phyloP scores from a whole-genome alignment of 2,113 vertebrate genomes.

The Macrotus californicus region DNA sequence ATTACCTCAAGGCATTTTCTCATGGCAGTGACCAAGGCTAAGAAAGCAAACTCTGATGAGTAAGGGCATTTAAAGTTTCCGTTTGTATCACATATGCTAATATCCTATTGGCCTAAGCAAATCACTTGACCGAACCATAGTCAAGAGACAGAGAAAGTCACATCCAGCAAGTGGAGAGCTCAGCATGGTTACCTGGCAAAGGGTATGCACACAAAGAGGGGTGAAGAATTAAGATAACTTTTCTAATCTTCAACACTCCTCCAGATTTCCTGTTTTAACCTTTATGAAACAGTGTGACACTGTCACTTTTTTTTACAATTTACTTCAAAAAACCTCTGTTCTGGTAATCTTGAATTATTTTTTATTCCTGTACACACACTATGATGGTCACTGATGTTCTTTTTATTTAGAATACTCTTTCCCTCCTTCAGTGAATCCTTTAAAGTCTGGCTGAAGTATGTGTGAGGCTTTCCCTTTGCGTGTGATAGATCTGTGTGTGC shows the following conservation, averaged over 20 bases:
- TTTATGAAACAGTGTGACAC: background rate
- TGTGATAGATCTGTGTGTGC: background rate
- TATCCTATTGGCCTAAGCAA: background rate
- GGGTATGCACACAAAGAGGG: background rate
- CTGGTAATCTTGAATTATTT: background rate
- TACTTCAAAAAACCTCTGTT: background rate
- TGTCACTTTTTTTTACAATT: background rate
- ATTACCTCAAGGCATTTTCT: background rate
- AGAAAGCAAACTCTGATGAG: background rate
- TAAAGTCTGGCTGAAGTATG: background rate
- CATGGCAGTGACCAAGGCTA: background rate
- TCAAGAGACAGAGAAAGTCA: background rate
- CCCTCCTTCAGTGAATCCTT: background rate
- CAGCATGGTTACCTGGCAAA: background rate
- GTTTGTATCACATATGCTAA: background rate
- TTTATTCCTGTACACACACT: background rate
- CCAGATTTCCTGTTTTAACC: background rate
- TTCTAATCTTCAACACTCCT: background rate
- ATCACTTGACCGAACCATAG: background rate
- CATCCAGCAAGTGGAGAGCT: background rate
- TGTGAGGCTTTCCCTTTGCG: background rate
- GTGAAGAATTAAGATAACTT: background rate
- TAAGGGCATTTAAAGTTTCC: background rate
- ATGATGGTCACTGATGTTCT: background rate
- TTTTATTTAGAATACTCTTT: background rate